Conservation (phyloP, 2,888 invertebrate species). For the Ischnura elegans region DNA sequence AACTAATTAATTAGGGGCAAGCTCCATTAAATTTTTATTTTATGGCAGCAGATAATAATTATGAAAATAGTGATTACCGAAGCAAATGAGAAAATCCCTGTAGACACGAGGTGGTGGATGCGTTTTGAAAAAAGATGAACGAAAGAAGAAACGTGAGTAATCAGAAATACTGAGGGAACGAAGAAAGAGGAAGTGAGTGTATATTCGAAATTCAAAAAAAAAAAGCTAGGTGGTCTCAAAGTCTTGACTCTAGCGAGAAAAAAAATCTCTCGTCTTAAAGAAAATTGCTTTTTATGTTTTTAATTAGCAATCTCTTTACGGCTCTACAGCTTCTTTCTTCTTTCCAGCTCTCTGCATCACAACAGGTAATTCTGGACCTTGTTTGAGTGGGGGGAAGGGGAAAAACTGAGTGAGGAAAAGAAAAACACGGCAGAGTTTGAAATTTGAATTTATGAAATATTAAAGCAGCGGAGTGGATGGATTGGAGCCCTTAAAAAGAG, state of each 20-base stretch:
- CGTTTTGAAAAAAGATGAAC: not conserved
- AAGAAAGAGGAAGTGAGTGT: not conserved
- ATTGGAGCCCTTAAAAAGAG: slow-evolving; percentile 10
- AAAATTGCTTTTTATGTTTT: slow-evolving; percentile 41
- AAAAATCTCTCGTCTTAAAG: slow-evolving; percentile 39
- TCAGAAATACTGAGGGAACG: not conserved
- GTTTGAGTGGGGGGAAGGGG: not conserved
- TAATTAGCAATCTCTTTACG: slow-evolving; percentile 42
- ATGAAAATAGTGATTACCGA: not conserved
- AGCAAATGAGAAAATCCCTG: not conserved
- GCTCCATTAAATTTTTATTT: not conserved
- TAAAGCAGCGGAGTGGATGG: slow-evolving; percentile 5
- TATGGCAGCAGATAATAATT: not conserved
- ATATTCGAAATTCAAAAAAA: not conserved
- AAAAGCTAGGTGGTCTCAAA: not conserved
- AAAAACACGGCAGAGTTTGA: not conserved
- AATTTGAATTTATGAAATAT: slow-evolving; percentile 35
- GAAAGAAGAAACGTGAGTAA: not conserved
- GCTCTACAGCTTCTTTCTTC: slow-evolving; percentile 1
- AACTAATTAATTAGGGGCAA: not conserved
- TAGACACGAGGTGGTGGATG: not conserved
- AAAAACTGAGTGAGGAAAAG: not conserved
- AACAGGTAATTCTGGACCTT: slow-evolving; percentile 32
- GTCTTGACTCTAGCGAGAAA: not conserved
- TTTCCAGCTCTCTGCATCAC: not conserved